These are phyloP conservation scores for Nothocercus nigrocapillus DNA, from an alignment of 2,113 vertebrate genomes.

Conservation along the genomic window DNA sequence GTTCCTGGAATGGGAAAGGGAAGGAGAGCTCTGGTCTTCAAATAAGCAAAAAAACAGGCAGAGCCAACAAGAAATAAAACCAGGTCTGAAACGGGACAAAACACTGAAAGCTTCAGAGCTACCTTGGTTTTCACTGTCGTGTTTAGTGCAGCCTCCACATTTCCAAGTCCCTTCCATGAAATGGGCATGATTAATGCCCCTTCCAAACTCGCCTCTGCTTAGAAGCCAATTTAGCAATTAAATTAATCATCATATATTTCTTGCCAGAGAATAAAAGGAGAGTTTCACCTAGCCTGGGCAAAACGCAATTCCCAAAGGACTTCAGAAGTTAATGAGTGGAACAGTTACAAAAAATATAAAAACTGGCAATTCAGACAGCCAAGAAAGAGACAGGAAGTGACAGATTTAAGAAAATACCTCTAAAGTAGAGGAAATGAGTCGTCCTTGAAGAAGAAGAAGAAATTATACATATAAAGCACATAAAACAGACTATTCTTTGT, in stretches of 20 bases:
- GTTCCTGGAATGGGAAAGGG: background rate
- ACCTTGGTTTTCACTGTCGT: background rate
- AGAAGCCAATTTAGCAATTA: constrained; percentile 69
- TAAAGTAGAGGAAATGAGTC: constrained; percentile 64
- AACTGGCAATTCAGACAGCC: constrained; percentile 44
- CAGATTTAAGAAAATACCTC: constrained; percentile 66
- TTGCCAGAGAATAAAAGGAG: constrained; percentile 30
- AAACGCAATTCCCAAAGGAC: background rate
- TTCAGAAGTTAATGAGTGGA: background rate
- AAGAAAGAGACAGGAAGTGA: constrained; percentile 62
- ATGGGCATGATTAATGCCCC: constrained; percentile 47
- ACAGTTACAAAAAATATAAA: constrained; percentile 36
- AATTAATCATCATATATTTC: constrained; percentile 62
- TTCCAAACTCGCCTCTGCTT: constrained; percentile 55
- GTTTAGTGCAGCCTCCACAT: background rate
- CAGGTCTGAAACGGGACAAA: background rate
- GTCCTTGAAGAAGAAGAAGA: constrained; percentile 54
- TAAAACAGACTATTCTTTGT: constrained; percentile 66
- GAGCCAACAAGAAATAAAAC: background rate
- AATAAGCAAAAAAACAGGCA: background rate
- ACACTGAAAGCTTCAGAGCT: constrained; percentile 13
- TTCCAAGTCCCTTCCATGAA: constrained; percentile 35
- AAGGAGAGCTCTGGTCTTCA: background rate
- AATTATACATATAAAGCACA: constrained; percentile 40
- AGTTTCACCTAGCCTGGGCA: constrained; percentile 46